Base-by-base conservation (phyloP, 2,888 invertebrate species). In the Keiferia lycopersicella region DNA sequence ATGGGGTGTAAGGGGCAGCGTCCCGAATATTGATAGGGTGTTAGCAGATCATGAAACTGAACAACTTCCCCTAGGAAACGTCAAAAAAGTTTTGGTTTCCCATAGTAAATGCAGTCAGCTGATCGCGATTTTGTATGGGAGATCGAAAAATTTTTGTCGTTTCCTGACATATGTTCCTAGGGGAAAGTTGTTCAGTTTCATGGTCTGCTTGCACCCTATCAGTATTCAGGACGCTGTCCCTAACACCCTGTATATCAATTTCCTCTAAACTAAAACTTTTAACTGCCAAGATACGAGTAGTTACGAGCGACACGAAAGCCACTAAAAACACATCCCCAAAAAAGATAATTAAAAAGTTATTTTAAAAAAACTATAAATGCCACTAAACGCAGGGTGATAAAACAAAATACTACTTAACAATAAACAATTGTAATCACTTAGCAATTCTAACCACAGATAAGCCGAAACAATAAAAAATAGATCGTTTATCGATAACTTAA, bases 281-380 rank as follows among this genome's bases (percentile, higher is more conserved):
- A 20, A 41, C 39, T 59, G 41, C 38, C 59, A 18, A 18, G 11
- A 41, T 41, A n/a, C n/a, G n/a, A n/a, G n/a, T n/a, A 48, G 50
- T 58, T 59, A 65, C 71, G 56, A 71, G 71, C 68, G 69, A 70
- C 63, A 66, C 74, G 75, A 74, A 76, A 71, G 75, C 71, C 2
- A 10, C 20, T 22, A n/a, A 48, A 60, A 68, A 66, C 2, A 59
- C 63, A 56, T 45, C 56, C 41, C 38, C 41, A 61, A 39, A 53
- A 61, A 30, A 57, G 48, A 61, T 63, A 67, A 65, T 65, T 65
- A 66, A 66, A 64, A 64, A 59, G 26, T 60, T 65, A 65, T 61
- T 30, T 26, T 11, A 45, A 58, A 63, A 62, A 67, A 62, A 45
- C 41, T 62, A 66, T 67, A 70, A 67, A 67, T 58, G 66, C 70